Evolutionary conservation across 1,140 invertebrate species (phyloP).

Genomic region (Brevipalpus yothersi): DNA sequence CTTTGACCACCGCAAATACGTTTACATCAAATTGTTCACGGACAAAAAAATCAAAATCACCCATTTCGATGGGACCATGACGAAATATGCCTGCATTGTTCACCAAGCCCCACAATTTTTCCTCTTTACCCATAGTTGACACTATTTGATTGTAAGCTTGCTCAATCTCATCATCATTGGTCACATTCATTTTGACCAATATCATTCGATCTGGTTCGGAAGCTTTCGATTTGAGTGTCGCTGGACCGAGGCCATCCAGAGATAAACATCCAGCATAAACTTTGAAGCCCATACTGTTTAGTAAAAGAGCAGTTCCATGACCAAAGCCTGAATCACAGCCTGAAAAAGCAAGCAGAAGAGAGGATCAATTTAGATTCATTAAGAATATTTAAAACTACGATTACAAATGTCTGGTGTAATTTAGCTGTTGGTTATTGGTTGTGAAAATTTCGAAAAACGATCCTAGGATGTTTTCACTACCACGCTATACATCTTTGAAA

Average conservation of each 20-base stretch:
- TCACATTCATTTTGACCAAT: slow-evolving; percentile 22
- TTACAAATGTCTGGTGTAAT: no score
- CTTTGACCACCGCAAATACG: slow-evolving; percentile 19
- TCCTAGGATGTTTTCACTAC: no score
- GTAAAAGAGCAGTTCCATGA: slow-evolving; percentile 17
- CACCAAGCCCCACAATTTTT: slow-evolving; percentile 17
- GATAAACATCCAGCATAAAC: slow-evolving; percentile 26
- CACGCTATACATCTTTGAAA: no score
- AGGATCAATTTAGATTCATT: not conserved
- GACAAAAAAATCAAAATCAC: not conserved
- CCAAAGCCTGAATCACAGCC: slow-evolving; percentile 28
- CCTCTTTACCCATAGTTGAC: not conserved
- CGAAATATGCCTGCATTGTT: slow-evolving; percentile 23
- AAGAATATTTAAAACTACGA: not conserved
- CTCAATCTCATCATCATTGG: slow-evolving; percentile 12
- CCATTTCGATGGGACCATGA: slow-evolving; percentile 18
- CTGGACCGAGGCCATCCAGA: slow-evolving; percentile 17
- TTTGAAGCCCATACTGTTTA: slow-evolving; percentile 20
- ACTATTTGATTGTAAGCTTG: not conserved
- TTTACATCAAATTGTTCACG: slow-evolving; percentile 18
- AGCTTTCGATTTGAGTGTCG: slow-evolving; percentile 7
- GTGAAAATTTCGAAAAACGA: no score
- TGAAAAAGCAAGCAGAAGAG: slow-evolving; percentile 6
- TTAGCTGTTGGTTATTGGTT: no score
- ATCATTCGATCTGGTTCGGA: slow-evolving; percentile 12